These are phyloP conservation scores for Diaphora mendica DNA, from an alignment of 2,888 invertebrate species.

Conservation along the genomic window DNA sequence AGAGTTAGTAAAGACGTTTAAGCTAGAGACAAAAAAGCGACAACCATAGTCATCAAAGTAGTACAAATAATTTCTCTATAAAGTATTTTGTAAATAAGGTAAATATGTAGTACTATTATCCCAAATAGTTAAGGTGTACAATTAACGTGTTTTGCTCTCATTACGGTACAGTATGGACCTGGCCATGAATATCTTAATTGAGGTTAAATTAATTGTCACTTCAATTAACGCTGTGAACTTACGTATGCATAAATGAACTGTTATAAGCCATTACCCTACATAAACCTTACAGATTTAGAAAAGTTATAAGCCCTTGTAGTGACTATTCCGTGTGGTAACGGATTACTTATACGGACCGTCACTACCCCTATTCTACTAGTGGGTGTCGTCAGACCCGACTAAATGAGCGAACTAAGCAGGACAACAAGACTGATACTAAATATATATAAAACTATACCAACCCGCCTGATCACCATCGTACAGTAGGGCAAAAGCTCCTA, in stretches of 20 bases:
- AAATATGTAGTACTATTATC: neutral
- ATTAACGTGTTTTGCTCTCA: slow-evolving; percentile 47
- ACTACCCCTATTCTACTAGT: too few species aligned
- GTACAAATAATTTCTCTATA: neutral
- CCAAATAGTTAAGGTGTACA: slow-evolving; percentile 8
- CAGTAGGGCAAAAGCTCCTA: too few species aligned
- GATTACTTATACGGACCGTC: too few species aligned
- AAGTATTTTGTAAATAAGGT: neutral
- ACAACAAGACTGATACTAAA: too few species aligned
- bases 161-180: slow-evolving; percentile 44
- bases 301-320: neutral
- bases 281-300: slow-evolving; percentile 12
- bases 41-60: neutral
- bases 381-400: too few species aligned
- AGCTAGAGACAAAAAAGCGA: neutral
- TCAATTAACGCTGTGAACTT: slow-evolving; percentile 64
- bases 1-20: neutral
- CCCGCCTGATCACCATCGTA: too few species aligned
- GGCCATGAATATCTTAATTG: slow-evolving; percentile 73
- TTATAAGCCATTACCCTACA: slow-evolving; percentile 40
- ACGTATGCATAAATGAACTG: slow-evolving; percentile 50
- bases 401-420: too few species aligned
- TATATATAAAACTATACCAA: too few species aligned
- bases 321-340: neutral
- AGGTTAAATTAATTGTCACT: slow-evolving; percentile 82